These are phyloP conservation scores for Mycalesis mineus DNA, from an alignment of 2,888 invertebrate species.

Conservation along the genomic window DNA sequence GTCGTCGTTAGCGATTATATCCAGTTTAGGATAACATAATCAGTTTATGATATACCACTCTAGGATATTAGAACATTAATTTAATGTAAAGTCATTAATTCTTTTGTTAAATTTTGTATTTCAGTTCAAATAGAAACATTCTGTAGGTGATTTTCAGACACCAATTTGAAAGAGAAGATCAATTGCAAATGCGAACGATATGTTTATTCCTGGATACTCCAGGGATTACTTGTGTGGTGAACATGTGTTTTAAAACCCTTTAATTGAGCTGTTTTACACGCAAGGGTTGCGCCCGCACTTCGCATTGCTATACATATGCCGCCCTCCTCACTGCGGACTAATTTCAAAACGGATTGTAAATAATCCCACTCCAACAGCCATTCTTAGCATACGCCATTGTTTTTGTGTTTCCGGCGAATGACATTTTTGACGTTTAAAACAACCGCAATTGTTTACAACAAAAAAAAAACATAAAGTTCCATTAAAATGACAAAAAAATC, in stretches of 20 bases:
- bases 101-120: no score
- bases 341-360: constrained; percentile 52
- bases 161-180: constrained; percentile 38
- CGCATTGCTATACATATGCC: constrained; percentile 64
- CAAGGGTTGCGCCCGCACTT: constrained; percentile 66
- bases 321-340: constrained; percentile 45
- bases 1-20: no score
- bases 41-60: no score
- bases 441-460: constrained; percentile 41
- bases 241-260: constrained; percentile 70
- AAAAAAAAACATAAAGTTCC: constrained; percentile 25
- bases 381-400: constrained; percentile 52
- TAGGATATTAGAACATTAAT: no score
- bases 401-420: constrained; percentile 62
- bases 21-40: no score
- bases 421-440: constrained; percentile 55
- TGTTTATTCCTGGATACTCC: constrained; percentile 49
- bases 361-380: constrained; percentile 57
- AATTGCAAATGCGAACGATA: constrained; percentile 53
- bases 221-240: constrained; percentile 61
- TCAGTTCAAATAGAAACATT: no score
- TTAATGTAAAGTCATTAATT: no score
- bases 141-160: no score
- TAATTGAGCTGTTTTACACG: constrained; percentile 69
- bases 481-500: neutral